Percentiles rank a stretch among this genome's conserved stretches.
These are phyloP conservation scores for Neogale vison DNA, from an alignment of 2,113 vertebrate species.

Conservation along the genomic window DNA sequence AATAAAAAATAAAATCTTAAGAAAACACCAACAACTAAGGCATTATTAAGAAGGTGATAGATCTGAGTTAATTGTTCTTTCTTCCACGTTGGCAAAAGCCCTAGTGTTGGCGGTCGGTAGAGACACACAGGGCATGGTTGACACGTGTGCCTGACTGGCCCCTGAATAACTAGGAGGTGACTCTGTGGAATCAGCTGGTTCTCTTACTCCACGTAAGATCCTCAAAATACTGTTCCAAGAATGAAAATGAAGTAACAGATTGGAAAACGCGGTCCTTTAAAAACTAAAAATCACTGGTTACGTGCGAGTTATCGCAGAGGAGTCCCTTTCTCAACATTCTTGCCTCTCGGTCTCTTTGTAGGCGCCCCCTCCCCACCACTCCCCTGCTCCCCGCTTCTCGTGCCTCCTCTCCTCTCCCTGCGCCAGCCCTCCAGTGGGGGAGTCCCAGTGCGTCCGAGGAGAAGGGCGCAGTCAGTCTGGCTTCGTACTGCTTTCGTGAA, in stretches of 20 bases:
- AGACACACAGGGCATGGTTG: background rate
- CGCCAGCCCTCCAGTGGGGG: background rate
- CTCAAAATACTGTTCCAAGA: background rate
- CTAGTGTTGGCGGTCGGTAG: background rate
- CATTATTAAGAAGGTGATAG: background rate
- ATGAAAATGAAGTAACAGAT: background rate
- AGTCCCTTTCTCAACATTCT: background rate
- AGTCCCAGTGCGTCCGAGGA: accelerated
- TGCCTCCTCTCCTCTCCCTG: background rate
- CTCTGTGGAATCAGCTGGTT: background rate
- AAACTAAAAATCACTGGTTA: background rate
- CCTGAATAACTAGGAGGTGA: background rate
- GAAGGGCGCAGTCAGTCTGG: too few species aligned
- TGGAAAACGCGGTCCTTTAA: background rate
- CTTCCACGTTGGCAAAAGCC: background rate
- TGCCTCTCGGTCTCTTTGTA: too few species aligned
- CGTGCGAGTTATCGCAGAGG: background rate
- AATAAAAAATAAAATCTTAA: too few species aligned
- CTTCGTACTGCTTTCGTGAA: background rate
- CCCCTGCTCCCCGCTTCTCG: background rate
- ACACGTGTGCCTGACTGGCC: background rate
- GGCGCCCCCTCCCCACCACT: accelerated
- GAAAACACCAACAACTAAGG: background rate
- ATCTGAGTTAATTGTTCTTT: background rate
- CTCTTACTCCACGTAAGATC: background rate